Base-by-base conservation (phyloP, 2,888 invertebrate genomes). In the Druceiella hillmani region DNA sequence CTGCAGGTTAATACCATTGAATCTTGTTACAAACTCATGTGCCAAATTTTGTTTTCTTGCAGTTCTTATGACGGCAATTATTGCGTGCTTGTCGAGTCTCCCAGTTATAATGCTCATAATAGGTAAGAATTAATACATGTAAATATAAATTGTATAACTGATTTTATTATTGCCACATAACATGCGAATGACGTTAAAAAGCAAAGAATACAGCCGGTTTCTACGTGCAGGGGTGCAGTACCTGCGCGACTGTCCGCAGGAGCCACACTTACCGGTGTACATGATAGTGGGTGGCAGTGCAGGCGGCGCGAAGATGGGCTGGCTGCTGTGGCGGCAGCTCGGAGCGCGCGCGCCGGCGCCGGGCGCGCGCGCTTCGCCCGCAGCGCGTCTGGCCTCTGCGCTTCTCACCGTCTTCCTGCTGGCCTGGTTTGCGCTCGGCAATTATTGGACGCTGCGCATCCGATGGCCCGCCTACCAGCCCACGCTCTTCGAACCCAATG, bases 251-350 rank as follows among this genome's bases (percentile, higher is more conserved):
- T 89, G 89, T 50, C 88, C 88, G 0, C 74, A 76, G 29, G 83
- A 87, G 60, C 81, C 83, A 0, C 75, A 81, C 42, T 79, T 89
- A 46, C 87, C 88, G 0, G 77, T 87, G 15, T 89, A 88, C 64
- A 83, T 88, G 78, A 77, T 88, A 39, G 85, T 87, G n/a, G 88
- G 87, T 0, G 89, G 88, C 0, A 77, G 79, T 6, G 75, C 84
- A 7, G 87, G 87, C 0, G 74, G 81, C 10, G 67, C 81, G 2
- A 82, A 85, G 45, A 76, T 87, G 58, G 71, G 76, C 38, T 80
- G 83, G 77, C 61, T 78, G 40, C 62, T 80, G 31, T 80, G 76
- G 75, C 67, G 74, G 6, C 83, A 84, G 62, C 70, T 83, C 2
- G 76, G 78, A 37, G 75, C 75, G 31, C 62, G 81, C 3, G 73